Base-by-base conservation (phyloP, 2,888 invertebrate species). In the Rhingia campestris region DNA sequence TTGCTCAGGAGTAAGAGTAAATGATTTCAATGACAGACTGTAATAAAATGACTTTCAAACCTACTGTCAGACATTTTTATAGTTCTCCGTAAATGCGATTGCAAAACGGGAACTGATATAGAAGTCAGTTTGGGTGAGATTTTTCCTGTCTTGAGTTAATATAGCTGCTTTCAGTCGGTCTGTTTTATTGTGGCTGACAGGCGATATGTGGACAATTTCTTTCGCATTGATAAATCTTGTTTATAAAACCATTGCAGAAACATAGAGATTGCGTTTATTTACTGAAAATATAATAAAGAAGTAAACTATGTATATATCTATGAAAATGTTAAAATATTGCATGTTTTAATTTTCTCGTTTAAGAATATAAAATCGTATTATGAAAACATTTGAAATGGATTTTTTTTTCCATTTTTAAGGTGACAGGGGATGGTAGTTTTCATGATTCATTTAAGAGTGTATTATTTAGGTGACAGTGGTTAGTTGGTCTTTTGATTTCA, bases 101-200 rank as follows among this genome's bases (percentile, higher is more conserved):
- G 47, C 6, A 30, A 72, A 61, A 30, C 7, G 33, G 10, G 35
- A 64, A 33, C 67, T 67, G 66, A 74, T 80, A 54, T 35, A 22
- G 37, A 47, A 74, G 47, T 67, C 73, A 63, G 80, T 80, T 67
- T 73, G 6, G 35, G 35, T 53, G 43, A 56, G 80, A 63, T 67
- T 56, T 74, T 80, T 80, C 80, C 47, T 54, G 79, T 49, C 41
- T 53, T 14, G 4, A 53, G 72, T 53, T 66, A 54, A 35, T 32
- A n/a, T 4, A 66, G 51, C 72, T 53, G 64, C 79, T 59, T 63
- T 30, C 7, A 37, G 10, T 61, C 30, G 6, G 53, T 63, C 10
- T 45, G 49, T 5, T 39, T 37, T 12, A 51, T 10, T 22, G 30
- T 9, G 45, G 6, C 22, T 49, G n/a, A n/a, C 41, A 30, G 39